phyloP scores from a whole-genome alignment of 2,888 invertebrate species.

The Dastarcus helophoroides region DNA sequence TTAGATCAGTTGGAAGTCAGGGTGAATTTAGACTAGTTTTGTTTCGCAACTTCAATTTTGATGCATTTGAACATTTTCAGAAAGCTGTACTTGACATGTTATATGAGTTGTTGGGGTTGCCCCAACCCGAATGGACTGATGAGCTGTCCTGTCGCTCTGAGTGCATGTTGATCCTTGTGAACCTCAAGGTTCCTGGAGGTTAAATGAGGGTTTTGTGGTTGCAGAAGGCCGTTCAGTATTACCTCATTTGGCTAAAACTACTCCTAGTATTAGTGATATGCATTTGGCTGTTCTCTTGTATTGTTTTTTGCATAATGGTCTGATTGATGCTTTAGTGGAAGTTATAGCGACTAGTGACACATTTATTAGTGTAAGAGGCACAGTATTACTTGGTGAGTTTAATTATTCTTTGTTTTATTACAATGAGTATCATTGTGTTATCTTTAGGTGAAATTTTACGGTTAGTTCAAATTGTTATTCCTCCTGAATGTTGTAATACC shows the following conservation, averaged over 20 bases:
- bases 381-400: conserved; percentile 63
- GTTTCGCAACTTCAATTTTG: not conserved
- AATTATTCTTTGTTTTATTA: not conserved
- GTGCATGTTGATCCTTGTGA: conserved; percentile 81
- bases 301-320: conserved; percentile 75
- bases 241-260: conserved; percentile 73
- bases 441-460: conserved; percentile 69
- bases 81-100: conserved; percentile 86
- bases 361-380: conserved; percentile 82
- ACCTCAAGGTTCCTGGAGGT: conserved; percentile 74
- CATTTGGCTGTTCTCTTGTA: conserved; percentile 82
- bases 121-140: conserved; percentile 86
- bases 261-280: conserved; percentile 84
- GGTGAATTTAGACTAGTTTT: conserved; percentile 44
- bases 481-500: conserved; percentile 73
- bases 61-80: conserved; percentile 37
- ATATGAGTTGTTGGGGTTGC: conserved; percentile 79
- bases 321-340: conserved; percentile 81
- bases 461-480: conserved; percentile 74
- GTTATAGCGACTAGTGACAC: conserved; percentile 84
- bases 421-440: not conserved
- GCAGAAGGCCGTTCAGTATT: conserved; percentile 79
- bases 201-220: conserved; percentile 90
- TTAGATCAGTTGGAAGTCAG: conserved; percentile 82
- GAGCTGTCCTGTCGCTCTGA: conserved; percentile 80